Evolutionary conservation across 2,888 invertebrate genomes (phyloP), one percentile per base, ranked within the genome.

Genomic region (Empis stercorea): DNA sequence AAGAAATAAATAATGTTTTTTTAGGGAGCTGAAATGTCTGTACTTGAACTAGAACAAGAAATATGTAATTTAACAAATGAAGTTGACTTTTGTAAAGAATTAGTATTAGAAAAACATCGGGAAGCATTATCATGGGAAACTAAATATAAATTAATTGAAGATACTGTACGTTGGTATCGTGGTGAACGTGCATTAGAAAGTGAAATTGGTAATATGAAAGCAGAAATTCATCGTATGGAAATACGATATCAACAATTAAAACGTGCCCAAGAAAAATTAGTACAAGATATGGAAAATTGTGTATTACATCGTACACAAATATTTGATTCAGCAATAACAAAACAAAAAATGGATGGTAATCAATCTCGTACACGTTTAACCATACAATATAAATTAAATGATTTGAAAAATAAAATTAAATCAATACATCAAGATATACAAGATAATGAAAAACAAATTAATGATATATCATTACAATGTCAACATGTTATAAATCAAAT

Each of bases 141-240:
- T 53, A 87, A 87, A 70, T 78, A 83, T 49, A 69, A 81, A 55
- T 63, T 87, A 57, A 81, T 84, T 2, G 76, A 78, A 17, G 86
- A 88, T 60, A 75, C 84, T 0, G 79, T 81, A 57, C 76, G 76
- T 55, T 79, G 75, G 58, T 76, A 85, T 43, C 76, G 78, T 46
- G 73, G 76, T 32, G 84, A 85, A 47, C 74, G 76, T 48, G 73
- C 77, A 1, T 68, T 73, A 3, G 76, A 73, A 6, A 84, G 87
- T 3, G 87, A 87, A 63, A 75, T 87, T 16, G 80, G 79, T 1
- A 73, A 73, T 30, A 87, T 88, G 87, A 81, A 76, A 60, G 74
- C 72, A 36, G 88, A 89, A 72, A 87, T 89, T 59, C 87, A 87
- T 57, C 75, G 83, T 55, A 88, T 88, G 88, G 79, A 84, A 67